Evolutionary conservation across 2,888 invertebrate species (phyloP), one percentile per base, ranked within the genome.

Genomic region (Rhagophthalmus giganteus): DNA sequence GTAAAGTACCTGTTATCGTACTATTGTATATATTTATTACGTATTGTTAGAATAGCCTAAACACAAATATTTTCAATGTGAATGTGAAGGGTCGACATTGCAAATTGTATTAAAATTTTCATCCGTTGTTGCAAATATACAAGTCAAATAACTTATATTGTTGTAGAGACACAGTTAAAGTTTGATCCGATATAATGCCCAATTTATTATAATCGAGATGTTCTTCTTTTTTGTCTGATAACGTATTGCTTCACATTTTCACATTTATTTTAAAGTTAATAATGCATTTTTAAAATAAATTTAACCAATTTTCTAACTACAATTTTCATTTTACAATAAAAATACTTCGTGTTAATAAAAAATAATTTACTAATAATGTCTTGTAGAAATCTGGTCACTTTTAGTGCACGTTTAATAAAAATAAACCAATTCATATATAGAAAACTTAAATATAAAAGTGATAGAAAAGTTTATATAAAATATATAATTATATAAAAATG

Each of bases 1-100:
- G 47, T 47, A 16, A 38, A 47, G 51, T 51, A 51, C 51, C 51
- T 51, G 51, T 51, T 16, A 46, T 45, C n/a, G 35, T 34, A 11
- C n/a, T 37, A 37, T 24, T 37, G 24, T 9, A 10, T 37, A 25
- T 37, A 37, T 30, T 30, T 10, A 30, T 11, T 11, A 10, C n/a
- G 11, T 37, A 8, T 5, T 20, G 20, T 20, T 20, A 20, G 7
- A 5, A 20, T 20, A 7, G 20, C 7, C 3, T 20, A 20, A 20
- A 7, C 7, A 20, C 20, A 3, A 20, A 20, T 7, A 20, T 20
- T 20, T 20, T 20, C 7, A 5, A 20, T 7, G 4, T 20, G 7
- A 20, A 20, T 20, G 7, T 20, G 7, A 20, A 20, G 20, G 7
- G 7, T 20, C 3, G 3, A 5, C 7, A 20, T 5, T 5, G 20